These are phyloP conservation scores for Spilosoma lubricipeda DNA, from an alignment of 2,888 invertebrate genomes.

Conservation along the genomic window DNA sequence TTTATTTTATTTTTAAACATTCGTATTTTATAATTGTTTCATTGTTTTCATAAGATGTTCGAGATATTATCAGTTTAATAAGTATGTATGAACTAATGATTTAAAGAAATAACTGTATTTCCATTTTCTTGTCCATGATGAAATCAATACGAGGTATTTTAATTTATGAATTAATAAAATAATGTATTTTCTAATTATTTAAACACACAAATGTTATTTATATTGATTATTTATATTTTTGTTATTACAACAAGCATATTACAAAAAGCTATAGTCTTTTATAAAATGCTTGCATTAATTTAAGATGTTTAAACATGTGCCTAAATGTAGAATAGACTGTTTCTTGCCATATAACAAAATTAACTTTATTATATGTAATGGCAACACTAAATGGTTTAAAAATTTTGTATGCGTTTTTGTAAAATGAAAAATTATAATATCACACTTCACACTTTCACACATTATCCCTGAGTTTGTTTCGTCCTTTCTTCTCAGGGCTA, in stretches of 20 bases:
- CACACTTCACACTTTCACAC: no score
- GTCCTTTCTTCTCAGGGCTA: no score
- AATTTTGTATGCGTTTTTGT: neutral
- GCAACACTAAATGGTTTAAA: neutral
- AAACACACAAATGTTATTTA: neutral
- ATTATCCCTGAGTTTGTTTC: no score
- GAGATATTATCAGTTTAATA: neutral
- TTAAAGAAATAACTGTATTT: neutral
- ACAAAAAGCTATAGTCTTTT: neutral
- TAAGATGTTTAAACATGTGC: neutral
- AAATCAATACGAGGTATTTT: constrained; percentile 2
- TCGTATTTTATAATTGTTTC: no score
- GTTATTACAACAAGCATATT: neutral
- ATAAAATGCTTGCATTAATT: neutral
- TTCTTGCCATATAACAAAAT: neutral
- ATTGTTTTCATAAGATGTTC: neutral
- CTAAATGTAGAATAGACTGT: neutral
- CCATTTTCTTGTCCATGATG: neutral
- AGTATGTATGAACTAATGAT: neutral
- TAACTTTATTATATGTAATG: neutral
- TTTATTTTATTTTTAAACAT: no score
- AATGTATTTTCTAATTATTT: neutral
- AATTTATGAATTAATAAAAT: neutral
- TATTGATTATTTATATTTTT: neutral
- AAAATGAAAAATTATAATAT: neutral